Evolutionary conservation across 37 sponge, comb jelly and placozoan genomes (phyloP).

Genomic region (Spongia lamella): DNA sequence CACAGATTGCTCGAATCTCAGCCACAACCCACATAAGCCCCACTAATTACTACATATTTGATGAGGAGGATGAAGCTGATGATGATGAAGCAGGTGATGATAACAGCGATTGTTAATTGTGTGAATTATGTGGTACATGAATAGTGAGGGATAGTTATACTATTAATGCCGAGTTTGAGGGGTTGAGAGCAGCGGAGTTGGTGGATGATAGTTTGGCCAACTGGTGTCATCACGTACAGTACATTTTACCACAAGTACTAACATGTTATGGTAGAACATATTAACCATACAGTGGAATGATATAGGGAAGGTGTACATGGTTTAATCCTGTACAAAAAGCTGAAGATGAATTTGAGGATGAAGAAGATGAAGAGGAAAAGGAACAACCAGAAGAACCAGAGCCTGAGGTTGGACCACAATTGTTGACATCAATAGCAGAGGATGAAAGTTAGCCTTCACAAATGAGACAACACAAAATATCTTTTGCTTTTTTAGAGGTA

Average conservation of each 20-base stretch:
- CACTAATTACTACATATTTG: constrained; percentile 70
- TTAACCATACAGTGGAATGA: neutral
- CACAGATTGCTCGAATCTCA: constrained; percentile 96
- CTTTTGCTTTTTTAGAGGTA: constrained; percentile 55
- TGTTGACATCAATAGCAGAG: constrained; percentile 88
- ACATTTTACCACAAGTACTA: constrained; percentile 91
- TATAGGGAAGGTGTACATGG: constrained; percentile 95
- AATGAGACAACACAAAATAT: neutral
- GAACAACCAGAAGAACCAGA: constrained; percentile 91
- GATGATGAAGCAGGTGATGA: constrained; percentile 62
- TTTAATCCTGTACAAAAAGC: constrained; percentile 95
- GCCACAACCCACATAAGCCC: constrained; percentile 93
- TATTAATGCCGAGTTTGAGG: constrained; percentile 89
- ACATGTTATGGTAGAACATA: neutral
- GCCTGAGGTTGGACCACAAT: constrained; percentile 92
- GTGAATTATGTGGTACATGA: neutral
- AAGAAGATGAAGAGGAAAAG: constrained; percentile 90
- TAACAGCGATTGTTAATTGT: neutral
- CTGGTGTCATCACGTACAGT: constrained; percentile 93
- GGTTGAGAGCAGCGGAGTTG: constrained; percentile 67
- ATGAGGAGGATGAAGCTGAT: constrained; percentile 94
- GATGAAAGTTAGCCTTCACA: constrained; percentile 64
- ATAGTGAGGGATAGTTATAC: constrained; percentile 28
- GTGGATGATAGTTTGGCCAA: constrained; percentile 77
- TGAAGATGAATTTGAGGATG: constrained; percentile 97